Base-by-base conservation (phyloP, 2,888 invertebrate species). In the Lissocephala sabroskyi region DNA sequence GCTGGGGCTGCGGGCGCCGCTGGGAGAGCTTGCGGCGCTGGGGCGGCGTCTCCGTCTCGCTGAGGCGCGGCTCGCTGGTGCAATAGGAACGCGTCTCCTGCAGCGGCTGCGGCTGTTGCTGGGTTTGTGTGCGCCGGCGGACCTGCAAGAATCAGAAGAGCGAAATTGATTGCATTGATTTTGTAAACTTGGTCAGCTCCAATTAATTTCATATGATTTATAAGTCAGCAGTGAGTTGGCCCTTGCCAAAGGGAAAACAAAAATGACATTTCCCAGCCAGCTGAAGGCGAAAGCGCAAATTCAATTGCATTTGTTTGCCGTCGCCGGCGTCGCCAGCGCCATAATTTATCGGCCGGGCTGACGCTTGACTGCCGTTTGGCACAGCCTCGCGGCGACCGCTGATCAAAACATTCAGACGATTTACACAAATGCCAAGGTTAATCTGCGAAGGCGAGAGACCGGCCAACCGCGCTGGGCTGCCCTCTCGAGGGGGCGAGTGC, bases 1-100 rank as follows among this genome's bases (percentile, higher is more conserved):
- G n/a, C n/a, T n/a, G 80, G 53, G 81, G 82, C 59, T 83, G 80
- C 26, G 85, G 83, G 49, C 81, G 76, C 45, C 85, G 76, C 63
- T 85, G 85, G 13, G 85, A 85, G 30, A 84, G 70, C 59, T 85
- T 83, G 45, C 85, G 79, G 37, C 82, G 78, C 59, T 84, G 85
- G 18, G 89, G 90, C 44, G 89, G 89, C 52, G 88, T 86, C 71
- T 90, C 89, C 57, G 85, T 84, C 71, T 89, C 89, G 42, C 87
- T 86, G 42, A 90, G 82, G 66, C 88, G 87, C 14, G 89, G 89
- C 74, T 89, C 89, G 82, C 89, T 90, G 79, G 86, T 89, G 77
- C 88, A 88, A 63, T 87, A 88, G 19, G 86, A 85, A 62, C 86
- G 86, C 41, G 82, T 74, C 47, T 85, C 83, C 65, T 84, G 83